Percentiles rank a stretch among this genome's conserved stretches.
These are phyloP conservation scores for Paguma larvata DNA, from an alignment of 2,797 vertebrate genomes.

Conservation along the genomic window DNA sequence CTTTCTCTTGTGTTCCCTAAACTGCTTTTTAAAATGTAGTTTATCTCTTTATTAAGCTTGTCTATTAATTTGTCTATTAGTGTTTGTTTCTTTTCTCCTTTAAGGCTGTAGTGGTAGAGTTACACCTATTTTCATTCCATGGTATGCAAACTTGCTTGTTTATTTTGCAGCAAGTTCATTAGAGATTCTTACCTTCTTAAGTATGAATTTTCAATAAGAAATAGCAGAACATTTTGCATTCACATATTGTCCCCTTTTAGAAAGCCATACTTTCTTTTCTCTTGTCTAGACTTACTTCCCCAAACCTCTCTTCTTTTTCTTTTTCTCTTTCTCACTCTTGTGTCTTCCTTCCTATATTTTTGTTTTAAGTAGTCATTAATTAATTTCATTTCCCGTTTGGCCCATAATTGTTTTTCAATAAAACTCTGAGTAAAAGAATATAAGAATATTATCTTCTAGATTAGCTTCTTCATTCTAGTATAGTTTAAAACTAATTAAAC, in stretches of 20 bases:
- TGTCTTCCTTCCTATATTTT: slow-evolving; percentile 78
- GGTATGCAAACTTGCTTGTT: slow-evolving; percentile 86
- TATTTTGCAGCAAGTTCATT: slow-evolving; percentile 88
- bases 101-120: slow-evolving; percentile 86
- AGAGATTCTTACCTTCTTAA: slow-evolving; percentile 83
- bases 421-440: slow-evolving; percentile 76
- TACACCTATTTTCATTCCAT: slow-evolving; percentile 88
- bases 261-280: slow-evolving; percentile 83
- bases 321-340: slow-evolving; percentile 66
- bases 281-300: slow-evolving; percentile 80
- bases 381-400: slow-evolving; percentile 87
- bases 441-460: slow-evolving; percentile 68
- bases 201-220: slow-evolving; percentile 87
- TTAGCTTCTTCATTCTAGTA: slow-evolving; percentile 60
- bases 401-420: slow-evolving; percentile 87
- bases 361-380: slow-evolving; percentile 81
- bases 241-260: slow-evolving; percentile 80
- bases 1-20: slow-evolving; percentile 93
- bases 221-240: slow-evolving; percentile 87
- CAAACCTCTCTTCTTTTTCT: slow-evolving; percentile 70
- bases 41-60: slow-evolving; percentile 88
- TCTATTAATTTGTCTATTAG: slow-evolving; percentile 87
- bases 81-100: slow-evolving; percentile 87
- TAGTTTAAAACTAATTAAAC: slow-evolving; percentile 81
- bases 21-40: slow-evolving; percentile 88